These are phyloP conservation scores for Numenius phaeopus DNA, from an alignment of 2,797 vertebrate genomes.

Conservation along the genomic window DNA sequence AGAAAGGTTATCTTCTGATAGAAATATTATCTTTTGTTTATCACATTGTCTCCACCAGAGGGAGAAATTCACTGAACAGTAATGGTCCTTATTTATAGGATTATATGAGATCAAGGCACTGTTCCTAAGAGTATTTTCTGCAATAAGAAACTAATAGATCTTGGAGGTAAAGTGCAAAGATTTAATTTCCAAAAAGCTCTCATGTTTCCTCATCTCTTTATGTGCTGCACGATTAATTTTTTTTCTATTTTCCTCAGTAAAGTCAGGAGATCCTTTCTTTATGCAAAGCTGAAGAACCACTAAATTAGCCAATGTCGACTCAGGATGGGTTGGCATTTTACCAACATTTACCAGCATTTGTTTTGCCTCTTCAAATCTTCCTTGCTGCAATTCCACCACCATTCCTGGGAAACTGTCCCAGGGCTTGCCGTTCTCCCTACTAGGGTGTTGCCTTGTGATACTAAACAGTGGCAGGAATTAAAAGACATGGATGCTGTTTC, in stretches of 20 bases:
- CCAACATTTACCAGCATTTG: background rate
- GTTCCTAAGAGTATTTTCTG: background rate
- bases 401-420: background rate
- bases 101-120: background rate
- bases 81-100: background rate
- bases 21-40: background rate
- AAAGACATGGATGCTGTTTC: background rate
- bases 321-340: background rate
- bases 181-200: background rate
- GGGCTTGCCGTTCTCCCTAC: background rate
- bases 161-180: background rate
- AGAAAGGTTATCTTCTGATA: background rate
- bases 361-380: background rate
- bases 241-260: background rate
- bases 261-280: background rate
- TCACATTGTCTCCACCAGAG: slow-evolving; percentile 12
- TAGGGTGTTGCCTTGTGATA: background rate
- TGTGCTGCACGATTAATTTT: background rate
- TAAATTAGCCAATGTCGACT: background rate
- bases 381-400: background rate
- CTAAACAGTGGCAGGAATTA: background rate
- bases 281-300: background rate
- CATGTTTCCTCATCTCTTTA: background rate
- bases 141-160: background rate
- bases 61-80: background rate